These are phyloP conservation scores for Rhinopomastus cyanomelas DNA, from an alignment of 2,113 vertebrate species.

Conservation along the genomic window DNA sequence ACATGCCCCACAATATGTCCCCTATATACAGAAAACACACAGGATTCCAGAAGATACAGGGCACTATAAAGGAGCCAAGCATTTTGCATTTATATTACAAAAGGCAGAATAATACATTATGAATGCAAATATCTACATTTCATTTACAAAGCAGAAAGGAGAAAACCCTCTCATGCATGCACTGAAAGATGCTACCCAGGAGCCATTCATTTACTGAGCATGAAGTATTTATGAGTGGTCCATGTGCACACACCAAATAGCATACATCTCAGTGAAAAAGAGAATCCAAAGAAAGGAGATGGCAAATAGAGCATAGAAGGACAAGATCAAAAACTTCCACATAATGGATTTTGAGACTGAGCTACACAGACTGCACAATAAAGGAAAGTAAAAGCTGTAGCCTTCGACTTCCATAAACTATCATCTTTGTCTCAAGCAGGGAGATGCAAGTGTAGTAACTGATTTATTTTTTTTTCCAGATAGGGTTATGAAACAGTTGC, in stretches of 20 bases:
- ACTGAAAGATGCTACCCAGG: not conserved
- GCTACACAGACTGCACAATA: not conserved
- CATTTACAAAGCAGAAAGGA: not conserved
- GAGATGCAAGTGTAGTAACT: not conserved
- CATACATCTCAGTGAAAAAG: not conserved
- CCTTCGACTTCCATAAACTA: not conserved
- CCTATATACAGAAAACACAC: not conserved
- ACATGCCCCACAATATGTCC: not conserved
- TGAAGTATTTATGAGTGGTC: not conserved
- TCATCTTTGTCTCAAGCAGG: not conserved
- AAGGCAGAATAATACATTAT: not conserved
- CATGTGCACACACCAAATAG: not conserved
- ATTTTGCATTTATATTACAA: not conserved
- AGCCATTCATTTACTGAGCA: not conserved
- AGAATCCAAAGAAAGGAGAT: not conserved
- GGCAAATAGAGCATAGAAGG: not conserved
- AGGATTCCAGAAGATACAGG: not conserved
- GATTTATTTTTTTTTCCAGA: not conserved
- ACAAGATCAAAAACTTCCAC: not conserved
- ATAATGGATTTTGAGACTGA: not conserved
- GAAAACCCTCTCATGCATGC: not conserved
- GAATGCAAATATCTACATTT: not conserved
- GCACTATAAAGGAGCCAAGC: not conserved
- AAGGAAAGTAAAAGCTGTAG: not conserved
- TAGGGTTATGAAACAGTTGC: not conserved